phyloP scores from a whole-genome alignment of 2,888 invertebrate species.

The Hipparchia sbordonii region DNA sequence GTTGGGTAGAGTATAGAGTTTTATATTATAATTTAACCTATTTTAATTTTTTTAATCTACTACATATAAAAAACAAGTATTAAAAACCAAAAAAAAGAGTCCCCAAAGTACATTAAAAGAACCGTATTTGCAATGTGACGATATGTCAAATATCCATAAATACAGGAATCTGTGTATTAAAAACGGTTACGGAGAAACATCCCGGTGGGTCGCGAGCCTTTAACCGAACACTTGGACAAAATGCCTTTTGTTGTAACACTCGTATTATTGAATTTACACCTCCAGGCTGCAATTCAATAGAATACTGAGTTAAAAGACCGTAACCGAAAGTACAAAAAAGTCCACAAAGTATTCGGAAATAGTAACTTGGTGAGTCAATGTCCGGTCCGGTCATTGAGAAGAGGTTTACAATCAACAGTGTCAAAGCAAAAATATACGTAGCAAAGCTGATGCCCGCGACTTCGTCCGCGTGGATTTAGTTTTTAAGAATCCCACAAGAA shows the following conservation, averaged over 20 bases:
- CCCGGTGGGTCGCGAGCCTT: slow-evolving; percentile 31
- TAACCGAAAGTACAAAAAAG: slow-evolving; percentile 8
- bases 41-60: too few relatives aligned
- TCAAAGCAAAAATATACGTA: too few relatives aligned
- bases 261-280: slow-evolving; percentile 69
- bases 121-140: neutral
- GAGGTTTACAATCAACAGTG: neutral
- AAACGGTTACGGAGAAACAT: slow-evolving; percentile 1
- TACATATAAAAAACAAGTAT: too few relatives aligned
- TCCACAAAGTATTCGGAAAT: slow-evolving; percentile 6
- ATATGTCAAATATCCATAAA: neutral
- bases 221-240: slow-evolving; percentile 41
- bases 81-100: too few relatives aligned
- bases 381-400: slow-evolving; percentile 16
- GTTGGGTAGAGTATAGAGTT: too few relatives aligned
- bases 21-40: too few relatives aligned
- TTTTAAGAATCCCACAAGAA: too few relatives aligned
- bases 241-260: slow-evolving; percentile 56
- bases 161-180: neutral
- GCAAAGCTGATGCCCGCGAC: too few relatives aligned
- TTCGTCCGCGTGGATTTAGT: too few relatives aligned
- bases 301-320: slow-evolving; percentile 40
- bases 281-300: slow-evolving; percentile 50
- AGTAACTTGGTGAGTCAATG: slow-evolving; percentile 10
- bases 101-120: neutral